Conservation (phyloP, 2,113 vertebrate genomes). For the Callipepla californica region DNA sequence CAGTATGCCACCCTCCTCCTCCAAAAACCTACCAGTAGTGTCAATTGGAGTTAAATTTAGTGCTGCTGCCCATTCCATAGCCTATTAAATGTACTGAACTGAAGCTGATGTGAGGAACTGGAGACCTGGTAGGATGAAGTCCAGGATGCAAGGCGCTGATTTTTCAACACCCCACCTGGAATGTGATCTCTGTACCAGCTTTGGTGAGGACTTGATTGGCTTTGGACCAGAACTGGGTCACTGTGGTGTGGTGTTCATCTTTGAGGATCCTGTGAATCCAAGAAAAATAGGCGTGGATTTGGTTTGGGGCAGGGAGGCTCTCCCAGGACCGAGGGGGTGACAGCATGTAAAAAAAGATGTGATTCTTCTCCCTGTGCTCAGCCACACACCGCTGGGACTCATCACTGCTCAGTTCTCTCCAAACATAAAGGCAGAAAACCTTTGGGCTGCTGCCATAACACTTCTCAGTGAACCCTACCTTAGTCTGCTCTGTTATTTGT, state of each 20-base stretch:
- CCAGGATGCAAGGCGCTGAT: background rate
- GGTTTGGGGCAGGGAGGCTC: background rate
- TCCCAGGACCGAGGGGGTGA: background rate
- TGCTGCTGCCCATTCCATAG: background rate
- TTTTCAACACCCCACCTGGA: background rate
- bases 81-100: background rate
- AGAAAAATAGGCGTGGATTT: background rate
- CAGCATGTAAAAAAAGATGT: background rate
- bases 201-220: background rate
- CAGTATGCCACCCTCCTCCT: background rate
- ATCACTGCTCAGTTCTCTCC: background rate
- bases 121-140: background rate
- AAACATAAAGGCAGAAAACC: background rate
- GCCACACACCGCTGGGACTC: background rate
- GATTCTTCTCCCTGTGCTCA: background rate
- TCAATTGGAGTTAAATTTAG: background rate
- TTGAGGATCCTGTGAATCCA: background rate
- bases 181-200: background rate
- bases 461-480: background rate
- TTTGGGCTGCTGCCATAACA: background rate
- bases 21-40: background rate
- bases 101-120: background rate
- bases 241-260: background rate
- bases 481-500: background rate
- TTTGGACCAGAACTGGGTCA: background rate